These are phyloP conservation scores for Trematocara zebra DNA, from an alignment of 2,113 vertebrate genomes.

Conservation along the genomic window DNA sequence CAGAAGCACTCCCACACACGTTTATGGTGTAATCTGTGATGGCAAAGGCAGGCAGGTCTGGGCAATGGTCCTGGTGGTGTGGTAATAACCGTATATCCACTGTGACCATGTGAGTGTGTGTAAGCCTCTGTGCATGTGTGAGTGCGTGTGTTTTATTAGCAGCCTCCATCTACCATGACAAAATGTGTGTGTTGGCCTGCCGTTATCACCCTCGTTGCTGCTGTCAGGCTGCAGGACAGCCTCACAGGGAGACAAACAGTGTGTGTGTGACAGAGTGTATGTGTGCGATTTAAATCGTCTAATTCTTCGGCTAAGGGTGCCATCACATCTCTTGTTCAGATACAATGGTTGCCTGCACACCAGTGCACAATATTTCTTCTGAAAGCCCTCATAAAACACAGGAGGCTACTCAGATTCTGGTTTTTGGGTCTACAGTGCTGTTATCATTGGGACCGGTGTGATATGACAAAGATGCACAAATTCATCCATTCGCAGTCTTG, in stretches of 20 bases:
- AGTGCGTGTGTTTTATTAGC: slow-evolving; percentile 37
- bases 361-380: not conserved
- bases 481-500: not conserved
- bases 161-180: slow-evolving; percentile 47
- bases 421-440: not conserved
- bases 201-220: slow-evolving; percentile 63
- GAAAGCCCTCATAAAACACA: not conserved
- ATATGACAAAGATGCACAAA: not conserved
- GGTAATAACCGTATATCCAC: slow-evolving; percentile 62
- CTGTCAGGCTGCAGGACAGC: slow-evolving; percentile 56
- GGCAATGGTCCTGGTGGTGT: slow-evolving; percentile 55
- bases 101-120: slow-evolving; percentile 19
- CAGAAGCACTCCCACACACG: slow-evolving; percentile 8
- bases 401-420: not conserved
- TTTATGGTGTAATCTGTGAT: slow-evolving; percentile 59
- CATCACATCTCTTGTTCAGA: slow-evolving; percentile 13
- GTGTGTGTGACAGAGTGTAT: not conserved
- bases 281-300: not conserved
- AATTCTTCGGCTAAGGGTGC: slow-evolving; percentile 32
- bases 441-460: not conserved
- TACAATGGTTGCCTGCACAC: slow-evolving; percentile 1
- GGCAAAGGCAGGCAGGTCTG: slow-evolving; percentile 58
- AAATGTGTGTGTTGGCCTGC: slow-evolving; percentile 43
- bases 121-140: not conserved
- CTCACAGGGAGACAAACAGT: slow-evolving; percentile 2